Evolutionary conservation across 1,140 invertebrate genomes (phyloP).

Genomic region (Oedothorax gibbosus): DNA sequence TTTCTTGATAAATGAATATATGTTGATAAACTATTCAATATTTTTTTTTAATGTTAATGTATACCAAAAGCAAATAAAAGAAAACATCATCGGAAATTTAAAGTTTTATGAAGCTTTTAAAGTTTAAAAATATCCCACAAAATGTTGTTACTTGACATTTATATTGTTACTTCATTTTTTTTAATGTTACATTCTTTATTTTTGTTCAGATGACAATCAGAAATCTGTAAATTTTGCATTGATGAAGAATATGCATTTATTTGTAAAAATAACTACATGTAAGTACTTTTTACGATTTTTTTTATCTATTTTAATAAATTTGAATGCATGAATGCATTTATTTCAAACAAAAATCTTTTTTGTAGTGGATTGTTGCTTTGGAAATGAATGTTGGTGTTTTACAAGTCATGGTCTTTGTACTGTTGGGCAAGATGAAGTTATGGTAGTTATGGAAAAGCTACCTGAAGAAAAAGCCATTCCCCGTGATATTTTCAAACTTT

Average conservation of each 20-base stretch:
- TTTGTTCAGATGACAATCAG: slow-evolving; percentile 68
- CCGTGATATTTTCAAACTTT: slow-evolving; percentile 82
- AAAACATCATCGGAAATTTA: no score
- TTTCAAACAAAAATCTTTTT: slow-evolving; percentile 57
- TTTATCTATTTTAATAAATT: not conserved
- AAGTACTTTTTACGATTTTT: slow-evolving; percentile 69
- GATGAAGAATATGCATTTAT: slow-evolving; percentile 82
- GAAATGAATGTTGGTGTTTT: slow-evolving; percentile 83
- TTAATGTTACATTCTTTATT: not conserved
- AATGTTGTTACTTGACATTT: no score
- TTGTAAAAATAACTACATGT: slow-evolving; percentile 83
- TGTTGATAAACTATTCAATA: no score
- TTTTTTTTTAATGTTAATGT: no score
- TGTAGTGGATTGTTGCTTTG: slow-evolving; percentile 86
- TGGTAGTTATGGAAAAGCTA: slow-evolving; percentile 82
- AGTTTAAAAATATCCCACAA: no score
- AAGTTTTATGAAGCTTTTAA: no score
- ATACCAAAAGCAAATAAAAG: no score
- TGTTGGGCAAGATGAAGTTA: slow-evolving; percentile 88
- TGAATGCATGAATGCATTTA: not conserved
- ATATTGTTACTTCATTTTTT: no score
- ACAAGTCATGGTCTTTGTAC: slow-evolving; percentile 82
- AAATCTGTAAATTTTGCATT: slow-evolving; percentile 81
- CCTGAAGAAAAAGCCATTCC: slow-evolving; percentile 78
- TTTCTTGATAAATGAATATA: no score